Percentiles rank a stretch among this genome's conserved stretches.
Conservation (phyloP, 2,797 vertebrate genomes). For the Diplodus sargus region DNA sequence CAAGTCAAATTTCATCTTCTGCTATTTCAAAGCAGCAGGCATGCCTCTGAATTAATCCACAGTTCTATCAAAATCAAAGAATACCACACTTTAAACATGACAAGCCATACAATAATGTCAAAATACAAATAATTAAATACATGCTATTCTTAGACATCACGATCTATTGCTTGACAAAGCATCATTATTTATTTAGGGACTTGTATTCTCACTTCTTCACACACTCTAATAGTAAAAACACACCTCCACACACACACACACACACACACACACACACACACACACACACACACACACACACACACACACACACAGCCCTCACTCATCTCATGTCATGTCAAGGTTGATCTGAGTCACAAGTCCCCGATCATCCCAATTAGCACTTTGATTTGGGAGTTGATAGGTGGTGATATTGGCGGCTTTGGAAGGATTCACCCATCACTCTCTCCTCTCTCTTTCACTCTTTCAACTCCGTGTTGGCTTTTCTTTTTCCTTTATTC, state of each 20-base stretch:
- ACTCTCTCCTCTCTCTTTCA: slow-evolving; percentile 80
- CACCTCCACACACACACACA: slow-evolving; percentile 27
- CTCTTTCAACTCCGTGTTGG: slow-evolving; percentile 83
- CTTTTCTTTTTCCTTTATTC: slow-evolving; percentile 43
- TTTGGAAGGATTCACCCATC: slow-evolving; percentile 83
- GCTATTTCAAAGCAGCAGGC: slow-evolving; percentile 47
- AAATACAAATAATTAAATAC: slow-evolving; percentile 26
- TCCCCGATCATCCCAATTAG: slow-evolving; percentile 82
- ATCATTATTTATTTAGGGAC: slow-evolving; percentile 56
- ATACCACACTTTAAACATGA: slow-evolving; percentile 18
- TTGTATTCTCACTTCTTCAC: slow-evolving; percentile 41
- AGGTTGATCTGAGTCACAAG: slow-evolving; percentile 79
- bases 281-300: slow-evolving; percentile 13
- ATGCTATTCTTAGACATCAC: slow-evolving; percentile 43
- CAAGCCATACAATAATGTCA: slow-evolving; percentile 28
- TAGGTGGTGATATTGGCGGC: slow-evolving; percentile 77
- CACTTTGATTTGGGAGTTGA: slow-evolving; percentile 81
- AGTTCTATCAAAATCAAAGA: slow-evolving; percentile 35
- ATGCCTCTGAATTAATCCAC: slow-evolving; percentile 72
- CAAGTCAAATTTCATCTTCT: slow-evolving; percentile 36
- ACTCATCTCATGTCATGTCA: slow-evolving; percentile 73
- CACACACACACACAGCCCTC: slow-evolving; percentile 30
- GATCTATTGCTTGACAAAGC: slow-evolving; percentile 45
- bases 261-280: slow-evolving; percentile 27
- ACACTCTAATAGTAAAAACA: slow-evolving; percentile 36